Evolutionary conservation across 1,140 invertebrate species (phyloP).

Genomic region (Drosophila melanica): DNA sequence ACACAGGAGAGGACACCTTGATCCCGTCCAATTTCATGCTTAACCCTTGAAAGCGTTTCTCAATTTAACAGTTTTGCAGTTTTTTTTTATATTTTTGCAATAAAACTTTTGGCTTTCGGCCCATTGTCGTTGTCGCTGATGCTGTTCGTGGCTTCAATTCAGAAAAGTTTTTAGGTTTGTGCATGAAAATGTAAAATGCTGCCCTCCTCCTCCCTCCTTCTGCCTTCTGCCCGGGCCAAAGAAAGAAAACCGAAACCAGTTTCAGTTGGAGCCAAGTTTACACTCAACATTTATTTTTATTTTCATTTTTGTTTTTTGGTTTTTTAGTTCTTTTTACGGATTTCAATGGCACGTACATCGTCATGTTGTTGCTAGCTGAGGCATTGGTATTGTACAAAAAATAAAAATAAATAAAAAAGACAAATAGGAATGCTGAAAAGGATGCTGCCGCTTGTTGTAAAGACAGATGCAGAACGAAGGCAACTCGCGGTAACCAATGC

Average conservation of each 20-base stretch:
- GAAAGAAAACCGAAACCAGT: constrained; percentile 73
- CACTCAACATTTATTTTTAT: constrained; percentile 53
- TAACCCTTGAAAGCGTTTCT: constrained; percentile 5
- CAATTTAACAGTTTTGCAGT: constrained; percentile 9
- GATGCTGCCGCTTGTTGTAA: constrained; percentile 45
- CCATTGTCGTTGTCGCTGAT: constrained; percentile 25
- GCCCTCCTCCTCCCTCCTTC: too few relatives aligned
- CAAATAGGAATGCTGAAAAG: constrained; percentile 70
- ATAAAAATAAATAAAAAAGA: constrained; percentile 25
- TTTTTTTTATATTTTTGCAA: constrained; percentile 20
- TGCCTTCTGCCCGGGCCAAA: constrained; percentile 28
- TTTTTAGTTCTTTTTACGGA: constrained; percentile 49
- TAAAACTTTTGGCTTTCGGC: constrained; percentile 27
- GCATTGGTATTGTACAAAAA: constrained; percentile 60
- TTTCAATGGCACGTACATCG: constrained; percentile 72
- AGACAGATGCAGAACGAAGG: constrained; percentile 5
- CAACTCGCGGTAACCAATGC: constrained; percentile 21
- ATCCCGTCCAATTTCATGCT: constrained; percentile 27
- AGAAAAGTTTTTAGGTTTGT: constrained; percentile 64
- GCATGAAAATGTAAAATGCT: constrained; percentile 74
- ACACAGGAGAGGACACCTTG: not conserved
- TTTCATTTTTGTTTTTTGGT: constrained; percentile 21
- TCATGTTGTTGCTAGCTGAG: constrained; percentile 45
- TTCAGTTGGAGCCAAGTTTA: constrained; percentile 45
- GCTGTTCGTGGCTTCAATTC: constrained; percentile 41